phyloP scores from a whole-genome alignment of 1,140 invertebrate species.

The Lutraria rhynchaena region DNA sequence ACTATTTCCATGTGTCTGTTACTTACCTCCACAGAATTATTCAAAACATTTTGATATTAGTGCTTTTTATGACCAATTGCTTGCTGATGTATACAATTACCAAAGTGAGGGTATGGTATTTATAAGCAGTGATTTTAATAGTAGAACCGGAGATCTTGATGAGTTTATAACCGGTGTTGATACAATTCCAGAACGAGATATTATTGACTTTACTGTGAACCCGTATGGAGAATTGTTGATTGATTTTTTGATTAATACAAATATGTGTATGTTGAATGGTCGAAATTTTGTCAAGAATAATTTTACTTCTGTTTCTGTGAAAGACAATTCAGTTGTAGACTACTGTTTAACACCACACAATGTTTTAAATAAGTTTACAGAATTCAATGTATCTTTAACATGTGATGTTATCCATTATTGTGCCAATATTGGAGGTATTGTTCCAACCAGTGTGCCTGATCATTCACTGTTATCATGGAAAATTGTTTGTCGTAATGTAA shows the following conservation, averaged over 20 bases:
- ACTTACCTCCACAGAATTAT: constrained; percentile 54
- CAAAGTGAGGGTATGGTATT: constrained; percentile 39
- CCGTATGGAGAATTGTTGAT: constrained; percentile 54
- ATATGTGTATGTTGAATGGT: constrained; percentile 59
- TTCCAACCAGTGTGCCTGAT: background rate
- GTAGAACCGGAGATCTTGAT: constrained; percentile 38
- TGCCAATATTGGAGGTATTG: background rate
- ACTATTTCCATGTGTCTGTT: constrained; percentile 53
- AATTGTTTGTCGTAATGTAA: background rate
- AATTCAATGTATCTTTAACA: constrained; percentile 26
- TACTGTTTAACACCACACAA: constrained; percentile 50
- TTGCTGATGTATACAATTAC: constrained; percentile 41
- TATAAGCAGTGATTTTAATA: constrained; percentile 57
- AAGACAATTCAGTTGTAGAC: constrained; percentile 60
- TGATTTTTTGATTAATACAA: constrained; percentile 58
- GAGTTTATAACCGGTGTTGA: constrained; percentile 61
- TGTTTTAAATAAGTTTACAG: background rate
- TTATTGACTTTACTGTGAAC: constrained; percentile 50
- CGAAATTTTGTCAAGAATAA: constrained; percentile 33
- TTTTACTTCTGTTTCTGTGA: constrained; percentile 52
- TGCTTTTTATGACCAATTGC: constrained; percentile 34
- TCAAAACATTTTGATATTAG: constrained; percentile 20
- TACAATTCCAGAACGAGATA: constrained; percentile 20
- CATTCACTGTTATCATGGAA: constrained; percentile 17
- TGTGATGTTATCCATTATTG: constrained; percentile 31